Conservation (phyloP, 2,888 invertebrate genomes). For the Epistrophe grossulariae region DNA sequence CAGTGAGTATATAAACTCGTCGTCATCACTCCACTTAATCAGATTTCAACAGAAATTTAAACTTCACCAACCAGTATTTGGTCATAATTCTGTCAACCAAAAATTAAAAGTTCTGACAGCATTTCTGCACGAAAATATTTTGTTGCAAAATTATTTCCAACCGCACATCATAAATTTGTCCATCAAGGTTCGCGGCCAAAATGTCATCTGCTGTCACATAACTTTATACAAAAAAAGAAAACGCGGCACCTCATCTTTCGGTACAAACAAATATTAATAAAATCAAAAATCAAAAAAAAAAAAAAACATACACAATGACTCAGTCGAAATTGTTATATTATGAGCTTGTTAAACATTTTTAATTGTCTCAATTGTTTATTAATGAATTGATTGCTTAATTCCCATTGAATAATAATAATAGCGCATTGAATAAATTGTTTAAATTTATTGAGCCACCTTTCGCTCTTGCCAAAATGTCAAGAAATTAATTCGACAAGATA, state of each 20-base stretch:
- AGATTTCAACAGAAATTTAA: constrained; percentile 19
- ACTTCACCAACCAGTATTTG: background rate
- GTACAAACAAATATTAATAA: background rate
- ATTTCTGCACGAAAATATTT: constrained; percentile 13
- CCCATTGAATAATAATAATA: constrained; percentile 7
- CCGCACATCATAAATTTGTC: constrained; percentile 58
- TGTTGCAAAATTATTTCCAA: constrained; percentile 44
- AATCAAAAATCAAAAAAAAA: constrained; percentile 1
- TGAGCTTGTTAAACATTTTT: background rate
- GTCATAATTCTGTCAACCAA: constrained; percentile 49
- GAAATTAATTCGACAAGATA: constrained; percentile 45
- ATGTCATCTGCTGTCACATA: constrained; percentile 70
- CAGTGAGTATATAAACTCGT: background rate
- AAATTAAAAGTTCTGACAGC: constrained; percentile 37
- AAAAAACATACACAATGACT: constrained; percentile 42
- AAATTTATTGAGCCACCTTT: background rate
- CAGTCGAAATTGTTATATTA: constrained; percentile 3
- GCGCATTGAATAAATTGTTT: constrained; percentile 16
- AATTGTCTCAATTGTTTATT: constrained; percentile 58
- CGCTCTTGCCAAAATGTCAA: constrained; percentile 42
- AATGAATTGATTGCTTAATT: constrained; percentile 66
- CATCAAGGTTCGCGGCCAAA: constrained; percentile 27
- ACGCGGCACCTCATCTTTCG: constrained; percentile 43
- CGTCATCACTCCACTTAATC: constrained; percentile 12
- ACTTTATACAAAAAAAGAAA: constrained; percentile 43